phyloP scores from a whole-genome alignment of 1,140 invertebrate genomes.

The Scaptomyza pallida region DNA sequence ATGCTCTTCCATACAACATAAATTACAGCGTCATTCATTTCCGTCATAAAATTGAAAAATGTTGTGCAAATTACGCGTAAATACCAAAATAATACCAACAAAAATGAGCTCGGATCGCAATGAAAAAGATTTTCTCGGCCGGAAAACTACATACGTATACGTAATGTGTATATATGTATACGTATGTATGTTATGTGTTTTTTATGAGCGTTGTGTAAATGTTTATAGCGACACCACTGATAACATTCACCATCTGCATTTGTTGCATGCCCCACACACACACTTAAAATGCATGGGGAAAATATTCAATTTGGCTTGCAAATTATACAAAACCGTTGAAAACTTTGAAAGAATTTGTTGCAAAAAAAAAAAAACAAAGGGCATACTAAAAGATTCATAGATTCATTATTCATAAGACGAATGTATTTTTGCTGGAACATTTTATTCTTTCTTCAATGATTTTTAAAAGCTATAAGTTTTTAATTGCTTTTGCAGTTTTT shows the following conservation, averaged over 20 bases:
- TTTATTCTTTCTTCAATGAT: no score
- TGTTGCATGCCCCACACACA: constrained; percentile 19
- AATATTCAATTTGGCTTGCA: constrained; percentile 7
- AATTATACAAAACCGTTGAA: constrained; percentile 8
- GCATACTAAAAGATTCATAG: no score
- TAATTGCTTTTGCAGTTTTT: no score
- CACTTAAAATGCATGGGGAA: constrained; percentile 23
- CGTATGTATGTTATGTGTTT: constrained; percentile 13
- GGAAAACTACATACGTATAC: constrained; percentile 52
- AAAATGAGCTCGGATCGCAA: constrained; percentile 38
- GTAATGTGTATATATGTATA: constrained; percentile 16
- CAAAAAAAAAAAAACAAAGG: no score
- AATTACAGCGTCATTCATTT: constrained; percentile 79
- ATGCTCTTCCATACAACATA: constrained; percentile 49
- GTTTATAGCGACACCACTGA: constrained; percentile 11
- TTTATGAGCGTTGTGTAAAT: background rate
- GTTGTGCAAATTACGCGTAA: constrained; percentile 81
- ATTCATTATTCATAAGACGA: no score
- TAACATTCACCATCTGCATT: constrained; percentile 21
- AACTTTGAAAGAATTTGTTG: constrained; percentile 1
- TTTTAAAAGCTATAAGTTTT: no score
- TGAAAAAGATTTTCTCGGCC: constrained; percentile 59
- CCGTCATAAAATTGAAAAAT: constrained; percentile 82
- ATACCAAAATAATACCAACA: constrained; percentile 54
- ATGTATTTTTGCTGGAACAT: no score